Evolutionary conservation across 1,140 invertebrate genomes (phyloP).

Genomic region (Drosophila mauritiana): DNA sequence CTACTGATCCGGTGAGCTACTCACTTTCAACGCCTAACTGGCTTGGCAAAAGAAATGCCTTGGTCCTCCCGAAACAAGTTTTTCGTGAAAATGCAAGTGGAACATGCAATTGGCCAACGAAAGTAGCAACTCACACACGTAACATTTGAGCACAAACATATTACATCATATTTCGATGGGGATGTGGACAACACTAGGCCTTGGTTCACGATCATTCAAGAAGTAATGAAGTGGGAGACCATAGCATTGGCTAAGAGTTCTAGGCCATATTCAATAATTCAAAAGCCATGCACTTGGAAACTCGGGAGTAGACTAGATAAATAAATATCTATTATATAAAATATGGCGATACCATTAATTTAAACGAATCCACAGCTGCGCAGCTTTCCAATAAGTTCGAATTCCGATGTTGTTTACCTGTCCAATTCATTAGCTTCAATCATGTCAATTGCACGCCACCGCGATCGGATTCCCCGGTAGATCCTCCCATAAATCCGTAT

Average conservation of each 20-base stretch:
- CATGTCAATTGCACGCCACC: conserved; percentile 18
- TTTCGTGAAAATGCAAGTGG: conserved; percentile 44
- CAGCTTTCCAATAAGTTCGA: conserved; percentile 12
- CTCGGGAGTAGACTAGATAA: neutral
- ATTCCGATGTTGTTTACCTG: conserved; percentile 26
- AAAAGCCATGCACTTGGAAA: neutral
- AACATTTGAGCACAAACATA: conserved; percentile 35
- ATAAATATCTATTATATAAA: neutral
- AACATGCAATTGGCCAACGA: conserved; percentile 33
- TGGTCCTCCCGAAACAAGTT: conserved; percentile 76
- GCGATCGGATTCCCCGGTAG: neutral
- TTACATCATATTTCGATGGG: conserved; percentile 23
- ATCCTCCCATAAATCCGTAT: neutral
- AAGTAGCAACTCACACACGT: conserved; percentile 44
- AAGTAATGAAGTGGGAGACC: neutral
- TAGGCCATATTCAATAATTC: neutral
- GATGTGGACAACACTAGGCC: conserved; percentile 4
- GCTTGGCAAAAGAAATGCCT: conserved; percentile 59
- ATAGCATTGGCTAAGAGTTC: too few species aligned
- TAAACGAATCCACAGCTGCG: neutral
- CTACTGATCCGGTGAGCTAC: conserved; percentile 48
- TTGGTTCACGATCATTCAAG: conserved; percentile 32
- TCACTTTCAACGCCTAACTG: conserved; percentile 45
- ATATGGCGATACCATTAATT: neutral
- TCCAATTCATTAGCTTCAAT: conserved; percentile 41